Evolutionary conservation across 2,797 vertebrate species (phyloP).

Genomic region (Hirundo rustica): DNA sequence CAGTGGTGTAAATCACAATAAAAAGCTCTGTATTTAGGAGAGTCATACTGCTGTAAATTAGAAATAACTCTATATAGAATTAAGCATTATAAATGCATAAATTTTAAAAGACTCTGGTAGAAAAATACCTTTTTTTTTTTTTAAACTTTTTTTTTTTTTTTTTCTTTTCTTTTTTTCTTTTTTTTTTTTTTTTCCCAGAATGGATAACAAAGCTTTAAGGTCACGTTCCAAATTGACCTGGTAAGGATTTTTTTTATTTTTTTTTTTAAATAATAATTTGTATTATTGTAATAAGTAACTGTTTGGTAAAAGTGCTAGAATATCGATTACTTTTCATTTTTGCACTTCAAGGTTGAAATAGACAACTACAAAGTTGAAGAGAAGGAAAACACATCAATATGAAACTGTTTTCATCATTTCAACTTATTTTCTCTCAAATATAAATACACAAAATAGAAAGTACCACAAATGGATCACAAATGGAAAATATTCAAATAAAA

Average conservation of each 20-base stretch:
- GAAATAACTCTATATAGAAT: not conserved
- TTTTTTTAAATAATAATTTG: not conserved
- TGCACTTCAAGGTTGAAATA: not conserved
- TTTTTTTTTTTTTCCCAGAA: not conserved
- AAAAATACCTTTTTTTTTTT: no score
- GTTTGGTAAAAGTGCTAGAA: not conserved
- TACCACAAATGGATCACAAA: not conserved
- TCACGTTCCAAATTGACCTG: not conserved
- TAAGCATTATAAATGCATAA: not conserved
- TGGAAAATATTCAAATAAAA: constrained; percentile 22
- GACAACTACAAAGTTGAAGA: not conserved
- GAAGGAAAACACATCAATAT: not conserved
- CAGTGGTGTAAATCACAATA: constrained; percentile 2
- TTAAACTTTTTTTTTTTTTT: no score
- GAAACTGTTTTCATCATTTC: not conserved
- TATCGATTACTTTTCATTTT: not conserved
- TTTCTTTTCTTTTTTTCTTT: no score
- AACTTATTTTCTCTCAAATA: not conserved
- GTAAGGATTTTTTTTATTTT: not conserved
- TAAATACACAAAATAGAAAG: not conserved
- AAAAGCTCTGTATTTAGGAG: constrained; percentile 13
- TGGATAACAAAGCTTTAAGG: not conserved
- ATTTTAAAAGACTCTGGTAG: not conserved
- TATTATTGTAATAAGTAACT: not conserved
- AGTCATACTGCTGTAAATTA: not conserved